Percentiles rank a stretch among this genome's conserved stretches.
Conservation (phyloP, 2,113 vertebrate species). For the Chroicocephalus ridibundus region DNA sequence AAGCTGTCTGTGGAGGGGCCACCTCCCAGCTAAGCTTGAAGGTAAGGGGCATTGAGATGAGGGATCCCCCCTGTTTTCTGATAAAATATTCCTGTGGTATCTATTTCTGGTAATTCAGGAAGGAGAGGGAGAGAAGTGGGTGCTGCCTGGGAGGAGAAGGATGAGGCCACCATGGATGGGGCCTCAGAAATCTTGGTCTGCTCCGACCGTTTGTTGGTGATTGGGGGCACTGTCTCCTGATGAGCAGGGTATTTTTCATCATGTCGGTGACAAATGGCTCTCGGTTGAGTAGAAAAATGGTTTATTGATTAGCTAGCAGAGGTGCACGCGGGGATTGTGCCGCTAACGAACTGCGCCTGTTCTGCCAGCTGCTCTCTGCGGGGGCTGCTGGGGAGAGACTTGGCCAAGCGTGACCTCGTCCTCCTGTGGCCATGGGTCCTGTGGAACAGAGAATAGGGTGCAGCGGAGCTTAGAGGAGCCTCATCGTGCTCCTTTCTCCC, state of each 20-base stretch:
- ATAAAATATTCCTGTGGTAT: background rate
- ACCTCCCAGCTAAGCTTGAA: background rate
- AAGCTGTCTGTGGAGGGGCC: no score
- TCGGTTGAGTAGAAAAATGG: background rate
- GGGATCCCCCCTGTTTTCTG: background rate
- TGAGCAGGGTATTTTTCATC: background rate
- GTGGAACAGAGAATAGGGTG: background rate
- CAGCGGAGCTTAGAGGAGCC: background rate
- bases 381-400: background rate
- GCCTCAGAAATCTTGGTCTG: background rate
- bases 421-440: background rate
- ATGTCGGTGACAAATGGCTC: background rate
- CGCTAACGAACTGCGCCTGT: rapidly evolving
- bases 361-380: background rate
- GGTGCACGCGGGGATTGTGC: rapidly evolving
- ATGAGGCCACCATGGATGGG: rapidly evolving
- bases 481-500: background rate
- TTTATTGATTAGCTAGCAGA: slow-evolving; percentile 37
- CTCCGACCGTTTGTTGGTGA: rapidly evolving
- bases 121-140: background rate
- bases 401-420: background rate
- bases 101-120: background rate
- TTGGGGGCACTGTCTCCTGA: background rate
- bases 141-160: background rate
- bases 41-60: background rate